Evolutionary conservation across 2,888 invertebrate species (phyloP), one percentile per base, ranked within the genome.

Genomic region (Dione juno): DNA sequence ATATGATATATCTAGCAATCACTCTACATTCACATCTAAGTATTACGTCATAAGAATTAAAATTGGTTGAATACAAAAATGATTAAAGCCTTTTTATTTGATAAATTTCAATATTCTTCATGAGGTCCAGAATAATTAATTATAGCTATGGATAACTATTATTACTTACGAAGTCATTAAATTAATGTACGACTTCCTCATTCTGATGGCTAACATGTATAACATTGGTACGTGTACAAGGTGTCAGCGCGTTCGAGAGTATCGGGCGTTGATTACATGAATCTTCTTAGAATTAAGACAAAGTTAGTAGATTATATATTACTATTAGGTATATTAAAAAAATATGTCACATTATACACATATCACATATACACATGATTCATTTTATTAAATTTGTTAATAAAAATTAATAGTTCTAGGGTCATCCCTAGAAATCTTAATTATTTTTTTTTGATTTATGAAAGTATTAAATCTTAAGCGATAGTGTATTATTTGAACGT

Each of bases 111-210:
- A 48, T 69, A 48, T 63, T 45, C 63, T 54, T 63, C 16, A 40
- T 35, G 48, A 40, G 14, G 37, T 16, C 53, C 43, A n/a, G 67
- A 50, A 61, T 64, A 61, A 58, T 68, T 66, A 72, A 72, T 72
- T 66, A 64, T 52, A 66, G 58, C 63, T 72, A 68, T 70, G 66
- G 72, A 70, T 74, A 67, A 63, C 43, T 35, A 61, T 67, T 72
- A 72, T 70, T 72, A 72, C 69, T 72, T 70, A 70, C 57, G 52
- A 61, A 61, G 66, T 70, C 67, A 74, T 74, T 74, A 74, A 72
- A 74, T 74, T 48, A 74, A 74, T 72, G 74, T 70, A 70, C 58
- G 63, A 73, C 74, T 74, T 75, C 73, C 71, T 66, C 75, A 70
- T 72, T 70, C 69, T 71, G 67, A 73, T 67, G 70, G 69, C 52